Evolutionary conservation across 2,797 vertebrate genomes (phyloP).

Genomic region (Coendou prehensilis): DNA sequence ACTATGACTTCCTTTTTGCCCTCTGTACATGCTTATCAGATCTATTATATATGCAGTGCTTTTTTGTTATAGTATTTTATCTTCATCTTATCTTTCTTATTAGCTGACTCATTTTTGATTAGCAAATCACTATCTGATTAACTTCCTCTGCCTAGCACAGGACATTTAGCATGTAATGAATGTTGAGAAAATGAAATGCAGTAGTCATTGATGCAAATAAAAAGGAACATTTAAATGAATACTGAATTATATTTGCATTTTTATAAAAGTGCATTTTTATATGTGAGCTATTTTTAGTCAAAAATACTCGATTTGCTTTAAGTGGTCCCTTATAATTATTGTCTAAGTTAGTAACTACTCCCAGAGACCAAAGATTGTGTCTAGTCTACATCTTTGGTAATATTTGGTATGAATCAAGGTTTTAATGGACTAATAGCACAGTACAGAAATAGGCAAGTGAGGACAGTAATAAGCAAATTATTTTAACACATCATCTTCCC

Average conservation of each 20-base stretch:
- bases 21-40: not conserved
- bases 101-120: not conserved
- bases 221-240: not conserved
- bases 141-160: not conserved
- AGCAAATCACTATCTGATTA: not conserved
- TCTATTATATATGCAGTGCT: not conserved
- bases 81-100: not conserved
- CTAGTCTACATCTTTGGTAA: not conserved
- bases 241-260: not conserved
- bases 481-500: not conserved
- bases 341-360: constrained; percentile 8
- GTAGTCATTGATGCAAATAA: not conserved
- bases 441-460: not conserved
- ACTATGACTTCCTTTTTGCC: not conserved
- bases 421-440: not conserved
- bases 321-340: not conserved
- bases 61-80: not conserved
- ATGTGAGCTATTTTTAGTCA: not conserved
- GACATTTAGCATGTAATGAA: not conserved
- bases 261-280: constrained; percentile 20
- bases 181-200: not conserved
- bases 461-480: not conserved
- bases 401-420: not conserved
- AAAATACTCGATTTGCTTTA: not conserved
- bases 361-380: not conserved